Base-by-base conservation (phyloP, 1,140 invertebrate genomes). In the Calycopis cecrops region DNA sequence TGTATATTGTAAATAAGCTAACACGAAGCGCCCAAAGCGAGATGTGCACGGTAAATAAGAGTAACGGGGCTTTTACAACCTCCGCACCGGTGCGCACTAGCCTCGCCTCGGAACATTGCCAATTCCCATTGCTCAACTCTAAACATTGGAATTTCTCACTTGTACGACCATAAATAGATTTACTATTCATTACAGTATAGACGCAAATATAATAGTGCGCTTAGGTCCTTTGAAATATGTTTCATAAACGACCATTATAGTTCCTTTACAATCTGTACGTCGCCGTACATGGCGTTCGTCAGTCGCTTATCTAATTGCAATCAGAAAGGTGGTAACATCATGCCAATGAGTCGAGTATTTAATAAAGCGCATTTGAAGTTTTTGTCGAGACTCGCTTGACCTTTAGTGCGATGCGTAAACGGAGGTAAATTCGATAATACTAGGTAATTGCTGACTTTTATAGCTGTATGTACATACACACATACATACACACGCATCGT, bases 31-130 rank as follows among this genome's bases (percentile, higher is more conserved):
- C 74, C 76, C 71, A 76, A 71, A 71, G 73, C 67, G 63, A 86
- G 80, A 86, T 83, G 83, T 72, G 78, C 80, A 73, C 78, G 69
- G 81, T 80, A 83, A 85, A 86, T 82, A 85, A 80, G 78, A 74
- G 70, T 82, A 86, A 86, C 83, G 83, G 83, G 66, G 63, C 64
- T 76, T 86, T 85, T 86, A 85, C 79, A 79, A 74, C 79, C 73
- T 76, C 71, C 58, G 66, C 71, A 76, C 69, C 76, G 73, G 69
- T 73, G 72, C 73, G 62, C 60, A 60, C 73, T 64, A 59, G 68
- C 75, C 69, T 72, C 64, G 65, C 66, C 74, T 80, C 75, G 71
- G 76, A 79, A 79, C 79, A 66, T 78, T 79, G 80, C 77, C 82
- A 85, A 85, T 84, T 84, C 77, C 73, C 77, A 81, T 75, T 78